Percentiles rank a stretch among this genome's conserved stretches.
Conservation (phyloP, 2,797 vertebrate species). For the Trichosurus vulpecula region DNA sequence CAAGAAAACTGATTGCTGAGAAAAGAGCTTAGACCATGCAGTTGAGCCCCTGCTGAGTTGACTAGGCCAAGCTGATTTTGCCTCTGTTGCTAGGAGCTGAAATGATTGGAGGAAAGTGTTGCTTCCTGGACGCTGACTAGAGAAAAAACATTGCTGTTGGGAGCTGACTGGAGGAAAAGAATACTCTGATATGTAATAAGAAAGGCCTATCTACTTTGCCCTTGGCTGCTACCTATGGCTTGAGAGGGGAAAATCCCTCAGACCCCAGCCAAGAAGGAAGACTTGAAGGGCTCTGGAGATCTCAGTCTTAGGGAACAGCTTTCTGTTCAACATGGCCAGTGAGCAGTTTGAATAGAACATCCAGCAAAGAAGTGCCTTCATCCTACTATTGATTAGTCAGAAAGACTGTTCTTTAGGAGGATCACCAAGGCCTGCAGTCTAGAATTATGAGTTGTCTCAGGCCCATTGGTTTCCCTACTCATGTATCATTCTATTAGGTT, state of each 20-base stretch:
- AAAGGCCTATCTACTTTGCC: not conserved
- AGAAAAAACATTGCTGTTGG: not conserved
- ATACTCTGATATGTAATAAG: not conserved
- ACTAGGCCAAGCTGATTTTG: not conserved
- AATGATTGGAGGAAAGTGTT: not conserved
- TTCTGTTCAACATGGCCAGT: not conserved
- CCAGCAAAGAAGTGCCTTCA: not conserved
- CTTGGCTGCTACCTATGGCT: not conserved
- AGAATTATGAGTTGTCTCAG: not conserved
- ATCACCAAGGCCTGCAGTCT: not conserved
- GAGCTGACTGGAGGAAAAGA: not conserved
- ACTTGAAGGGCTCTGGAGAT: not conserved
- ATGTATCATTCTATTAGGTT: not conserved
- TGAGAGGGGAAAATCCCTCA: not conserved
- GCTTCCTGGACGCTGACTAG: not conserved
- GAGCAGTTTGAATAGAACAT: not conserved
- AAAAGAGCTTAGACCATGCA: not conserved
- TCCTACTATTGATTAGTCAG: not conserved
- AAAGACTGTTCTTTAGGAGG: not conserved
- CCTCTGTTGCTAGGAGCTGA: not conserved
- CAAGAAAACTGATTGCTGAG: not conserved
- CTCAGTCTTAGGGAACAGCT: not conserved
- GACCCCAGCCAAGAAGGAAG: not conserved
- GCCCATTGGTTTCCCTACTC: not conserved
- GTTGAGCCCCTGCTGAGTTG: not conserved